A percentile compares a stretch with the other conserved stretches of the same genome.
Evolutionary conservation across 2,113 vertebrate genomes (phyloP).

Genomic region (Lipophrys pholis): DNA sequence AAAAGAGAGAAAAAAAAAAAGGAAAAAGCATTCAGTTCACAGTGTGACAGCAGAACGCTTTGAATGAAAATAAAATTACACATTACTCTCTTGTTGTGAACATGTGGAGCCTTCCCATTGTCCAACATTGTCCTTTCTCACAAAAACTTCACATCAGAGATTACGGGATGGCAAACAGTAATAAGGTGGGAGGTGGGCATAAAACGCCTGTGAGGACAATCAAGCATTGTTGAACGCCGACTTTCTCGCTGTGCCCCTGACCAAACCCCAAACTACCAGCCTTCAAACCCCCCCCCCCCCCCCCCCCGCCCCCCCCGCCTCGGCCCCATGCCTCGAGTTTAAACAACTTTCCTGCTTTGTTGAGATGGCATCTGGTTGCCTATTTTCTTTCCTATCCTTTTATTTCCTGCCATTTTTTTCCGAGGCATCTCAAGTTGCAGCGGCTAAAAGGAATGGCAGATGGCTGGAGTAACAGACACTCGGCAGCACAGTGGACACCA

Average conservation of each 20-base stretch:
- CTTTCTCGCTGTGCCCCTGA: constrained; percentile 47
- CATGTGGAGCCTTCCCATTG: constrained; percentile 57
- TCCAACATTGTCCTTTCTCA: constrained; percentile 41
- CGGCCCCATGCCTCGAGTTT: constrained; percentile 70
- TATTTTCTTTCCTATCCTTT: constrained; percentile 85
- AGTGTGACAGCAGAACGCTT: constrained; percentile 59
- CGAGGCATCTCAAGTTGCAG: constrained; percentile 83
- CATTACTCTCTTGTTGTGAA: constrained; percentile 62
- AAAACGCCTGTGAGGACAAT: constrained; percentile 56
- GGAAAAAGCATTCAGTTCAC: constrained; percentile 38
- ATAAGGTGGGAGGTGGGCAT: constrained; percentile 55
- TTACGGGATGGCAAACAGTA: constrained; percentile 62
- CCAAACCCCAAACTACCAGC: constrained; percentile 28
- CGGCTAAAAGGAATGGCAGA: constrained; percentile 85
- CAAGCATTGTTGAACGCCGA: constrained; percentile 49
- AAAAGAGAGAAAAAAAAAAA: not conserved
- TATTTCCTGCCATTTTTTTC: constrained; percentile 79
- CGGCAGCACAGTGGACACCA: constrained; percentile 78
- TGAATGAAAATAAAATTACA: constrained; percentile 70
- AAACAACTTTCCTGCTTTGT: constrained; percentile 84
- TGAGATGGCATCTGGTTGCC: constrained; percentile 83
- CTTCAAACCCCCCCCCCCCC: not conserved
- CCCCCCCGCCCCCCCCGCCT: not conserved
- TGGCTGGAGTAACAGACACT: constrained; percentile 86
- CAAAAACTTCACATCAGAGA: constrained; percentile 49